Base-by-base conservation (phyloP, 2,113 vertebrate species). In the Poecile atricapillus region DNA sequence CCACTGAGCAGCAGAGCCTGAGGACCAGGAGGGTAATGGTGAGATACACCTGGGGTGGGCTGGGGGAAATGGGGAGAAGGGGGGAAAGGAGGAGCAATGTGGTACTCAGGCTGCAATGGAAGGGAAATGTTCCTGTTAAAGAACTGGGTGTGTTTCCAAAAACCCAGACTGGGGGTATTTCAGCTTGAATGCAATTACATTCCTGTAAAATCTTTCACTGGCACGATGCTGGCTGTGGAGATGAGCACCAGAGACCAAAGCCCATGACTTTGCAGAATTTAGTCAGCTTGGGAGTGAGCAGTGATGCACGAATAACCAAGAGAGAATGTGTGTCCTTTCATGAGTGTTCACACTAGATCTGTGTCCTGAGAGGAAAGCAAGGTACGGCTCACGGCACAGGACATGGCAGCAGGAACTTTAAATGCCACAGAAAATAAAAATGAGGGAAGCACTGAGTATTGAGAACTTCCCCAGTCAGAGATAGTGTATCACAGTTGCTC, bases 281-380 rank as follows among this genome's bases (percentile, higher is more conserved):
- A n/a, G 3, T 25, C 87, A 67, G 46, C 50, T 60, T 33, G 3
- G 8, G 53, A 31, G 77, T 12, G 35, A 58, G 19, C 23, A 46
- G 52, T 3, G 2, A 2, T 9, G 47, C 11, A 1, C 2, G 39
- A 58, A 58, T 19, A 30, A 41, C 69, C 41, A 5, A 35, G 44
- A 41, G 41, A 43, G 58, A 76, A 5, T 0, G 0, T 15, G 35
- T 6, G 1, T 44, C 25, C 35, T 65, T 31, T 27, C 23, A 20
- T 6, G 19, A 69, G 33, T 17, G 1, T 21, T 73, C 35, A 10
- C 33, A 18, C 11, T 11, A 6, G 41, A 46, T 19, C 58, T 76
- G 4, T 35, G 25, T 60, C 76, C 20, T 33, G 28, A 33, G 0
- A 10, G 60, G 55, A 77, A 39, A 74, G 30, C 68, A 24, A 1